Conservation (phyloP, 2,797 vertebrate species). For the Pelodytes ibericus region DNA sequence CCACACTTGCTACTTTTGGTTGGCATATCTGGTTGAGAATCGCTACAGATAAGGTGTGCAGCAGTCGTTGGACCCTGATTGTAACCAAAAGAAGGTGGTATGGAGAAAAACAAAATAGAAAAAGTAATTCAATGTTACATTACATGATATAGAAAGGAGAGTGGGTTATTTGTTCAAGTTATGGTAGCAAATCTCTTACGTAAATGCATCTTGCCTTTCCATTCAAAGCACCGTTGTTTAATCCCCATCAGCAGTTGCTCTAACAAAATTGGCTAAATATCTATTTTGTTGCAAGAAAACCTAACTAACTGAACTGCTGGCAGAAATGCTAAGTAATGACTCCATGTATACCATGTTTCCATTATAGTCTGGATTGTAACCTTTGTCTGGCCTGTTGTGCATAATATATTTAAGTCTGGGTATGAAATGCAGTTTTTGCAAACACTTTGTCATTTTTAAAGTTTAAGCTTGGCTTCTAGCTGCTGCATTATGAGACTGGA, state of each 20-base stretch:
- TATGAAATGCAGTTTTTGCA: not conserved
- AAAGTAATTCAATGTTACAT: too few relatives aligned
- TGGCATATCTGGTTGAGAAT: too few relatives aligned
- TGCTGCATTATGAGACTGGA: conserved; percentile 3
- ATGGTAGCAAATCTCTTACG: too few relatives aligned
- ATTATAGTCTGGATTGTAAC: not conserved
- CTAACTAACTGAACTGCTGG: not conserved
- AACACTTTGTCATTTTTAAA: not conserved
- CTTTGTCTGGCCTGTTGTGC: not conserved
- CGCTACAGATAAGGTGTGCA: too few relatives aligned
- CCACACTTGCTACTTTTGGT: too few relatives aligned
- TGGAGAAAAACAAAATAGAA: too few relatives aligned
- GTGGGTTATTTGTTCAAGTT: too few relatives aligned
- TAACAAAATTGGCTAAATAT: not conserved
- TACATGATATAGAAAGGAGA: too few relatives aligned
- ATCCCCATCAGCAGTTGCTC: not conserved
- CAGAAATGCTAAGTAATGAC: not conserved
- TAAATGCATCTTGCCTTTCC: not conserved
- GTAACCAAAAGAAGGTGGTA: too few relatives aligned
- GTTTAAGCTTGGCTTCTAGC: conserved; percentile 3
- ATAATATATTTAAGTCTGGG: not conserved
- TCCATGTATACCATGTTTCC: not conserved
- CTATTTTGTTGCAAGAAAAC: not conserved
- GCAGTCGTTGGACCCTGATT: too few relatives aligned
- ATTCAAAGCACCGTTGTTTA: not conserved